Conservation (phyloP, 2,797 vertebrate genomes). For the Anabacerthia variegaticeps region DNA sequence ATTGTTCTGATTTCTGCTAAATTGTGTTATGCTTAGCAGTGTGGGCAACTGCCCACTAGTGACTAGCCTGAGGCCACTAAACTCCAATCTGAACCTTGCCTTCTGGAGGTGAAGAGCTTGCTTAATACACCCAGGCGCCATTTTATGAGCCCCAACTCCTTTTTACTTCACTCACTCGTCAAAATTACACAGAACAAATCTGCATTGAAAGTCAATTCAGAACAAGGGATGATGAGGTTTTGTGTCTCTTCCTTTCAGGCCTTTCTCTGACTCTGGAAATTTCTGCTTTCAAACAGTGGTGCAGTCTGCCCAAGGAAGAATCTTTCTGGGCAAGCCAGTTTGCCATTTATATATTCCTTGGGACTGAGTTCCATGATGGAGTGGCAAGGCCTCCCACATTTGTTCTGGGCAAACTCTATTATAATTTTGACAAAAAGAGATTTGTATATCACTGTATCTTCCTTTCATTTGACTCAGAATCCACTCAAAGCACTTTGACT, state of each 20-base stretch:
- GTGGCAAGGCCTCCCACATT: neutral
- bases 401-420: neutral
- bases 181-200: neutral
- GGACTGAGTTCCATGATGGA: neutral
- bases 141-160: neutral
- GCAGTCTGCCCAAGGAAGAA: neutral
- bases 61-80: constrained; percentile 13
- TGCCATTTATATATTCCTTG: accelerated
- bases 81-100: constrained; percentile 35
- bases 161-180: neutral
- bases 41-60: constrained; percentile 19
- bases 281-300: neutral
- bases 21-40: constrained; percentile 22
- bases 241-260: neutral
- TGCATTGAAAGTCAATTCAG: neutral
- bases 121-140: constrained; percentile 11
- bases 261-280: neutral
- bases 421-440: neutral
- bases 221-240: neutral
- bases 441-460: neutral
- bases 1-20: constrained; percentile 62
- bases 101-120: constrained; percentile 51
- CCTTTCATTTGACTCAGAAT: neutral
- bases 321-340: neutral
- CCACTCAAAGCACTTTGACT: neutral